Base-by-base conservation (phyloP, 23 tunicate species). In the Corella eumyota region DNA sequence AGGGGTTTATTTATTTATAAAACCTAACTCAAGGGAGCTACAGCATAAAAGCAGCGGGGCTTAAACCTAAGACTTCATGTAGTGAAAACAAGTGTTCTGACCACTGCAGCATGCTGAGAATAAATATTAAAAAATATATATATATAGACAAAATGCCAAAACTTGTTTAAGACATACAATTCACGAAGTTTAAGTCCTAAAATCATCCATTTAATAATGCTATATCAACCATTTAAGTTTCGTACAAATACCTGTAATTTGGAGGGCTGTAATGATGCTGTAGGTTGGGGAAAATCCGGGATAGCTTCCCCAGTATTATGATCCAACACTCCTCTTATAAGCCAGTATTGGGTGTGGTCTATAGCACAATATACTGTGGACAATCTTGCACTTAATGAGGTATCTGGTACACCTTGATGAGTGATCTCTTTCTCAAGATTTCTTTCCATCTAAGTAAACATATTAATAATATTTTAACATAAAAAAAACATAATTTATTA, bases 281-380 rank as follows among this genome's bases (percentile, higher is more conserved):
- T 73, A 2, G 99, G 99, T 55, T 88, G 95, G 0, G 90, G 81
- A 65, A 85, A 93, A 26, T 85, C 93, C 23, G 99, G 99, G 2
- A 85, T 88, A 31, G 77, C 71, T 65, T 93, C 99, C 6, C 99
- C 99, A 20, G 76, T 34, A 54, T 93, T 93, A 53, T 85, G 95
- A 30, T 84, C 99, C 0, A 93, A 78, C 9, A 85, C 78, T 17
- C 95, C 99, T 4, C 99, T 77, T 20, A 93, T 74, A 20, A 78
- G 44, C 99, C 99, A 93, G 47, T 72, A 93, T 33, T 93, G 99
- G 9, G 68, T 53, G 59, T 70, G 90, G 53, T 93, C 75, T 17
- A 93, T 34, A 1, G 71, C 64, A 36, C 93, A 93, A 33, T 85
- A 66, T 0, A 88, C 90, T 2, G 91, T 75, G 1, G 91, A 90